Evolutionary conservation across 2,113 vertebrate genomes (phyloP), one percentile per base, ranked within the genome.

Genomic region (Erpornis zantholeuca): DNA sequence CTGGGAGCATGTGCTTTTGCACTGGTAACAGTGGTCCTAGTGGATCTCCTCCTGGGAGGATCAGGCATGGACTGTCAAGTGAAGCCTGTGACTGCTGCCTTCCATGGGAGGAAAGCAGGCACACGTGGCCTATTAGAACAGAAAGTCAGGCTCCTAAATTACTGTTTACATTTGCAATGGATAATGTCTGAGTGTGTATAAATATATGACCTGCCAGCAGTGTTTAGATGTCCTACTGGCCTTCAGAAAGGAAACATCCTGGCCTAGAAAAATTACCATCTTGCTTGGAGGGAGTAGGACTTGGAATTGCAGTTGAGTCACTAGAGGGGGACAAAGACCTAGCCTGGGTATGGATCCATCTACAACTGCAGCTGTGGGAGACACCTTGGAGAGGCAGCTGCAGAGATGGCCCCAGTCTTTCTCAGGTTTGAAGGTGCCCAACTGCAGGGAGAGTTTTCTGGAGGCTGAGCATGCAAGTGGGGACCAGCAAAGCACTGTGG

Each of bases 291-390:
- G 49, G 21, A 79, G 27, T 21, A 87, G 90, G 22, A 42, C 56
- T 83, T 0, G 0, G 64, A 59, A 78, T 81, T 90, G 60, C 65
- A 78, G 44, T 79, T 7, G 17, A 90, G 88, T 92, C 96, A 95
- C 96, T 97, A 96, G 96, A 97, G 96, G 96, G 96, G 94, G 96
- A 96, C 96, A 97, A 96, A 97, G 96, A 95, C 90, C 88, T 95
- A 64, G 76, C 25, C 69, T 92, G 90, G 49, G 44, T 90, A 17
- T 22, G 15, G 49, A 75, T n/a, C 28, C 36, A 17, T 31, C n/a
- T 23, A 27, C 29, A 47, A 2, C 16, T 57, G 61, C 60, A 83
- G 72, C 36, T 75, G 14, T 84, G n/a, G 60, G 53, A 78, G 25
- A 76, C 45, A 61, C 38, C 82, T 64, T 36, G 64, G 47, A 73